Conservation (phyloP, 2,797 vertebrate species). For the Semaprochilodus insignis region DNA sequence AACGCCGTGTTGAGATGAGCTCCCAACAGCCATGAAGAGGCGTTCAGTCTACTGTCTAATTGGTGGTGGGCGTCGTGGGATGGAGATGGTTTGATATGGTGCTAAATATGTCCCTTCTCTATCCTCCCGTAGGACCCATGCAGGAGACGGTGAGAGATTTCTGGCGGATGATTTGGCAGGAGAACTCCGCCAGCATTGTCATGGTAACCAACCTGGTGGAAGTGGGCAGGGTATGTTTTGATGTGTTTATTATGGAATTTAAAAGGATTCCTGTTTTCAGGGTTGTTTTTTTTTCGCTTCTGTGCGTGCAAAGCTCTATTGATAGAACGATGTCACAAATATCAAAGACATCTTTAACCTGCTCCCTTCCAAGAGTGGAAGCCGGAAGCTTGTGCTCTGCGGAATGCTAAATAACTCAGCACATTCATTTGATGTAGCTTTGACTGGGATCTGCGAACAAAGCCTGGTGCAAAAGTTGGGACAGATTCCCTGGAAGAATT, state of each 20-base stretch:
- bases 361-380: too few relatives aligned
- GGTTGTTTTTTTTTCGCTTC: too few relatives aligned
- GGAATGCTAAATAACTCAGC: too few relatives aligned
- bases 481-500: too few relatives aligned
- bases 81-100: conserved; percentile 40
- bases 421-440: too few relatives aligned
- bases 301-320: neutral
- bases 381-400: too few relatives aligned
- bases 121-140: conserved; percentile 86
- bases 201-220: conserved; percentile 99
- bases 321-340: neutral
- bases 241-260: neutral
- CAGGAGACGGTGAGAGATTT: conserved; percentile 98
- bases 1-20: neutral
- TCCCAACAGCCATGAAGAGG: neutral
- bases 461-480: too few relatives aligned
- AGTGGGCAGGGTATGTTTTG: conserved; percentile 91
- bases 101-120: conserved; percentile 40
- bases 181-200: conserved; percentile 96
- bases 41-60: conserved; percentile 54
- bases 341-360: too few relatives aligned
- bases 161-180: conserved; percentile 99
- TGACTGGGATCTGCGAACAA: too few relatives aligned
- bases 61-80: conserved; percentile 54
- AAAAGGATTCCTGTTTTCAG: neutral